Evolutionary conservation across 2,113 vertebrate species (phyloP), one percentile per base, ranked within the genome.

Genomic region (Columba livia): DNA sequence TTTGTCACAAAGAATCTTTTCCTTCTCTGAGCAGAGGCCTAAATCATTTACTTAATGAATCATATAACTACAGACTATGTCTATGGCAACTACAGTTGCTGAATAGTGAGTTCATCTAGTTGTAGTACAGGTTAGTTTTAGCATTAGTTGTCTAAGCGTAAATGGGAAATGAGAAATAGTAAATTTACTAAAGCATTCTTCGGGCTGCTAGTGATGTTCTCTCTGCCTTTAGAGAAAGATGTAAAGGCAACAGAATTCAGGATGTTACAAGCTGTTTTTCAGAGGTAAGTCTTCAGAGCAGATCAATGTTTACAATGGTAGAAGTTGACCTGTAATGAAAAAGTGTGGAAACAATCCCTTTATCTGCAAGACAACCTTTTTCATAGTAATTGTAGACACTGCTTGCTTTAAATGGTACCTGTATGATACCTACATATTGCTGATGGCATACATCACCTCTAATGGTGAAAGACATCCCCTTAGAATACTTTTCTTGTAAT

Each of bases 351-450:
- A 72, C 9, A 89, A 56, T 60, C 12, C 6, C 44, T 3, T 56
- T 65, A 15, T 53, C 26, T 91, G 34, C n/a, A 73, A 79, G 67
- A 24, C 40, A 77, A 2, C 3, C 6, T 78, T 86, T 86, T 86
- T 77, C 13, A 14, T 8, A 60, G 51, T 19, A 64, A 29, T 28
- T 82, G 16, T 44, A 66, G 40, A 23, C 77, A 21, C 3, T 2
- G 6, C 77, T 80, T 86, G 11, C 20, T 86, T 78, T 73, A 53
- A 40, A n/a, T 75, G 32, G 32, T 38, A 19, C 19, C 21, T 69
- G 4, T 3, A n/a, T 75, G 32, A 26, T 38, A 19, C 19, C 28
- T 69, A 5, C 3, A 0, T 73, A 50, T 31, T 0, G 0, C 32
- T 70, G 54, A 61, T 73, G 40, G 5, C 21, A 28, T 51, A 6